phyloP scores from a whole-genome alignment of 2,888 invertebrate species.

The Operophtera brumata region DNA sequence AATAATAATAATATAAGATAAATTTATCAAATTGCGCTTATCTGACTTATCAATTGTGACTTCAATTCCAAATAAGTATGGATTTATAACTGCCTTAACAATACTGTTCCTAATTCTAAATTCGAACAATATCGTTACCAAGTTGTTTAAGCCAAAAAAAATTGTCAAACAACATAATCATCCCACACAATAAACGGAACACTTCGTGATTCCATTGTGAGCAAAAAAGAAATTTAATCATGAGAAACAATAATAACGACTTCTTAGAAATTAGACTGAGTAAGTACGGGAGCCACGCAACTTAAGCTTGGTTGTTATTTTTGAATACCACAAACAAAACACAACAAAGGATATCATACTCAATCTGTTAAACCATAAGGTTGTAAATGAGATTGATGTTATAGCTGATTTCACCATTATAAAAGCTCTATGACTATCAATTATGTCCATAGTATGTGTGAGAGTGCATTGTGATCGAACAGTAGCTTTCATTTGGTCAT shows the following conservation, averaged over 20 bases:
- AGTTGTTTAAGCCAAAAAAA: conserved; percentile 36
- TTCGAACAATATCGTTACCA: conserved; percentile 28
- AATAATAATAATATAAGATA: too few relatives aligned
- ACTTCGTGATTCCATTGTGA: conserved; percentile 67
- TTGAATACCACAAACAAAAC: conserved; percentile 53
- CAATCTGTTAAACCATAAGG: conserved; percentile 40
- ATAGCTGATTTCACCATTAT: conserved; percentile 73
- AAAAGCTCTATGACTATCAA: conserved; percentile 78
- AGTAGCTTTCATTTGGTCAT: conserved; percentile 75
- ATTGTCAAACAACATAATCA: conserved; percentile 55
- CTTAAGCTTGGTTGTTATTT: conserved; percentile 68
- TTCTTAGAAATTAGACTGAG: conserved; percentile 76
- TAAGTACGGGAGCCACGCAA: conserved; percentile 81
- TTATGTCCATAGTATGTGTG: conserved; percentile 74
- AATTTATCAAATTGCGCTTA: too few relatives aligned
- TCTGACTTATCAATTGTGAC: too few relatives aligned
- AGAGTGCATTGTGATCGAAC: conserved; percentile 76
- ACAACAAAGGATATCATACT: conserved; percentile 38
- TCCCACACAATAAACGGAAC: conserved; percentile 62
- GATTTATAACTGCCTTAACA: not conserved
- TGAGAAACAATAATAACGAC: conserved; percentile 80
- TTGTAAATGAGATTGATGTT: conserved; percentile 34
- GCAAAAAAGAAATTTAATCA: conserved; percentile 80
- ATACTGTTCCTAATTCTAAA: conserved; percentile 1
- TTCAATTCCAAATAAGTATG: not conserved